phyloP scores from a whole-genome alignment of 2,888 invertebrate species.

The Malacosoma neustria region DNA sequence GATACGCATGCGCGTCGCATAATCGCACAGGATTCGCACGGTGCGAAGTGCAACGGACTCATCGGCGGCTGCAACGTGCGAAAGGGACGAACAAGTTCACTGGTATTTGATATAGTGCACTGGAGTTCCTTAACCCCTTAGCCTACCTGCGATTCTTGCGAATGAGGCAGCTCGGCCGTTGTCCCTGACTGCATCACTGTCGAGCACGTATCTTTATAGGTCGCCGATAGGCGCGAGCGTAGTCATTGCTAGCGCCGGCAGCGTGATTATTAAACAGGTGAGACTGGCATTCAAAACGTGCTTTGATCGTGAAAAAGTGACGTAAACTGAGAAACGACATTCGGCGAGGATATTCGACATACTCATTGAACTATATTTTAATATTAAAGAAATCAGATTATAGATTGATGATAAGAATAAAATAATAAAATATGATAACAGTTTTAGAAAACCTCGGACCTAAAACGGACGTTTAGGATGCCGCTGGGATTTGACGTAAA shows the following conservation, averaged over 20 bases:
- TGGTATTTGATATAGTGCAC: conserved; percentile 75
- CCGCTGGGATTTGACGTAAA: too few species aligned
- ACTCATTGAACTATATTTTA: too few species aligned
- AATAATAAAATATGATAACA: too few species aligned
- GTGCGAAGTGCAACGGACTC: conserved; percentile 52
- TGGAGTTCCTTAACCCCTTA: conserved; percentile 74
- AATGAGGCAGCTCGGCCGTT: conserved; percentile 71
- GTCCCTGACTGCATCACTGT: conserved; percentile 68
- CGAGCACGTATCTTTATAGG: conserved; percentile 68
- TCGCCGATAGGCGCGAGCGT: conserved; percentile 40
- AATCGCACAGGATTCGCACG: conserved; percentile 71
- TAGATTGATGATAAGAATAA: too few species aligned
- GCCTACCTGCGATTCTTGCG: conserved; percentile 74
- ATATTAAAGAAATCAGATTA: too few species aligned
- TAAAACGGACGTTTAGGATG: too few species aligned
- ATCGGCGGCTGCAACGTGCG: conserved; percentile 48
- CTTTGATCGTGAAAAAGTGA: too few species aligned
- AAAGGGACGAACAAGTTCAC: conserved; percentile 65
- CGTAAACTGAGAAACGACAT: too few species aligned
- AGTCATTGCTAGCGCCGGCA: conserved; percentile 29
- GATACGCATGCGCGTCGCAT: conserved; percentile 68
- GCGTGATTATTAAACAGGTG: too few species aligned
- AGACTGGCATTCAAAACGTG: too few species aligned
- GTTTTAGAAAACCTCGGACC: too few species aligned
- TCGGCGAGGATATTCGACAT: too few species aligned